Conservation (phyloP, 2,113 vertebrate genomes). For the Tiliqua scincoides region DNA sequence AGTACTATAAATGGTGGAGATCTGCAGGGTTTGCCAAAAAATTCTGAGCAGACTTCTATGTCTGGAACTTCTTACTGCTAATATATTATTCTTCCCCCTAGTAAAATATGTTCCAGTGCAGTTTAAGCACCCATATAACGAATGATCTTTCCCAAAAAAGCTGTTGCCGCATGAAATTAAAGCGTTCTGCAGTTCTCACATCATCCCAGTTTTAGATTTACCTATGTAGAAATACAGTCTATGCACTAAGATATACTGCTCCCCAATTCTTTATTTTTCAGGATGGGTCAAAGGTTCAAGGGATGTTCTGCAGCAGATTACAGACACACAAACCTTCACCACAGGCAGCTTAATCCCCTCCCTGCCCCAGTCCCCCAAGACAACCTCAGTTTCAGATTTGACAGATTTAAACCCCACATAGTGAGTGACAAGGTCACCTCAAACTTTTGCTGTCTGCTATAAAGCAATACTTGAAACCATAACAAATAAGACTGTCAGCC, state of each 20-base stretch:
- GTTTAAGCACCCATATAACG: background rate
- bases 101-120: conserved; percentile 20
- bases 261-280: background rate
- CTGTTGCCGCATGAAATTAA: background rate
- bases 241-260: background rate
- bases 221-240: background rate
- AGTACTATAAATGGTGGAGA: conserved; percentile 10
- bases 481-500: conserved; percentile 6
- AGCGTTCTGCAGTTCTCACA: background rate
- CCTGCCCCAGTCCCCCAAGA: background rate
- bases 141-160: background rate
- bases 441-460: conserved; percentile 36
- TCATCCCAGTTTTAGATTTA: background rate
- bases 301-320: background rate
- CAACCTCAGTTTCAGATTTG: background rate
- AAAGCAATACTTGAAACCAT: conserved; percentile 27
- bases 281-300: background rate
- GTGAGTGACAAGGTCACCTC: background rate
- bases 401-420: background rate
- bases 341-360: background rate
- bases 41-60: conserved; percentile 15
- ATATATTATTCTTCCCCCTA: background rate
- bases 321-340: background rate
- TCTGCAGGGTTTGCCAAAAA: background rate
- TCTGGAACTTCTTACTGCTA: conserved; percentile 15